These are phyloP conservation scores for Lomographa bimaculata DNA, from an alignment of 2,888 invertebrate species.

Conservation along the genomic window DNA sequence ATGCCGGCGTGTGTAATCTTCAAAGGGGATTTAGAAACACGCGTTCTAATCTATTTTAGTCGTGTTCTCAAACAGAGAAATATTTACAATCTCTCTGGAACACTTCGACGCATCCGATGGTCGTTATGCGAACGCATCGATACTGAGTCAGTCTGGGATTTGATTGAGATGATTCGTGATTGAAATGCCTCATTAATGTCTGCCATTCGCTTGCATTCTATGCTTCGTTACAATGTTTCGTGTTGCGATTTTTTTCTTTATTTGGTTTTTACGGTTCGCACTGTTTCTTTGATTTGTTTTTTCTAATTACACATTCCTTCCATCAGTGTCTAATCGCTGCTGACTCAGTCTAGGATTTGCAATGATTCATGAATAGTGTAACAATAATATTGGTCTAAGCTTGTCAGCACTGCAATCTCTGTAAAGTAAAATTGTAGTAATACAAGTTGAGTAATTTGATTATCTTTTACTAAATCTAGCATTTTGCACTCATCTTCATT, in stretches of 20 bases:
- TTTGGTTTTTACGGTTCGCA: slow-evolving; percentile 15
- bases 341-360: no score
- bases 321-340: no score
- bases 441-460: no score
- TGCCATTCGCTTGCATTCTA: slow-evolving; percentile 48
- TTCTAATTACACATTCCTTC: no score
- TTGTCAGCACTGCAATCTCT: no score
- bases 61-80: slow-evolving; percentile 82
- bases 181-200: slow-evolving; percentile 68
- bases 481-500: no score
- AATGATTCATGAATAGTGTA: no score
- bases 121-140: slow-evolving; percentile 80
- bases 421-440: no score
- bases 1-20: slow-evolving; percentile 82
- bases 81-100: slow-evolving; percentile 82
- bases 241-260: slow-evolving; percentile 32
- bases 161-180: slow-evolving; percentile 69
- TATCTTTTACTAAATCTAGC: no score
- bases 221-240: slow-evolving; percentile 38
- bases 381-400: no score
- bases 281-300: slow-evolving; percentile 7
- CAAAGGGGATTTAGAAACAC: slow-evolving; percentile 83
- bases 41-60: slow-evolving; percentile 82
- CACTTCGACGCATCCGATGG: slow-evolving; percentile 83
- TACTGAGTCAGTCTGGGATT: slow-evolving; percentile 61